Conservation (phyloP, 1,140 invertebrate genomes). For the Thaumatotibia leucotreta region DNA sequence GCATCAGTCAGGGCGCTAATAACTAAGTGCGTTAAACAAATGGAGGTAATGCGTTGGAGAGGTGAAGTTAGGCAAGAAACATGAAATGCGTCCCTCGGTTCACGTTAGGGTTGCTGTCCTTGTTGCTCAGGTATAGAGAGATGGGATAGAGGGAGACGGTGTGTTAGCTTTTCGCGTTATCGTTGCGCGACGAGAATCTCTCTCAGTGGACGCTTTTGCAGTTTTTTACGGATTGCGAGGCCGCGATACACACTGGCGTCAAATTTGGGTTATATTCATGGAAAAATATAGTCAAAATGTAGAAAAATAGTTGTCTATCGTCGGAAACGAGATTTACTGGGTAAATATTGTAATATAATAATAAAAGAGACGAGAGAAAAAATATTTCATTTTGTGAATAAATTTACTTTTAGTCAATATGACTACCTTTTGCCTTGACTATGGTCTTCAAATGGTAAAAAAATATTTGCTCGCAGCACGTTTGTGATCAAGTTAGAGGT, state of each 20-base stretch:
- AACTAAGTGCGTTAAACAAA: conserved; percentile 10
- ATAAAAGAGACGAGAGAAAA: too few species aligned
- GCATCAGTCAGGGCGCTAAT: neutral
- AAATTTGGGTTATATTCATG: too few species aligned
- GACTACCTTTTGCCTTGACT: too few species aligned
- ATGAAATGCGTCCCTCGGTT: neutral
- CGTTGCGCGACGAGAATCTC: neutral
- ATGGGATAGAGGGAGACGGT: neutral
- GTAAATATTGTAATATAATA: too few species aligned
- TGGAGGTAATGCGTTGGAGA: neutral
- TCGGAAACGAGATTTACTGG: too few species aligned
- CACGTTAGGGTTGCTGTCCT: neutral
- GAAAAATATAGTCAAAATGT: too few species aligned
- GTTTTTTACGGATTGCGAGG: neutral
- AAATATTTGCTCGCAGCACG: too few species aligned
- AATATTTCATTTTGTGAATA: too few species aligned
- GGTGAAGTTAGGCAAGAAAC: neutral
- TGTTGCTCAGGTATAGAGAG: neutral
- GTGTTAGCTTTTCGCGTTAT: neutral
- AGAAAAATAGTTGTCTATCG: too few species aligned
- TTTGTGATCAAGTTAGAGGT: too few species aligned
- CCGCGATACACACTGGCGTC: neutral
- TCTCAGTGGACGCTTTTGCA: conserved; percentile 1
- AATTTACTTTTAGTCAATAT: too few species aligned
- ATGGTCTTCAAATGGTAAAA: too few species aligned